A percentile compares a stretch with the other conserved stretches of the same genome.
phyloP scores from a whole-genome alignment of 2,797 vertebrate genomes.

The Coregonus ussuriensis region DNA sequence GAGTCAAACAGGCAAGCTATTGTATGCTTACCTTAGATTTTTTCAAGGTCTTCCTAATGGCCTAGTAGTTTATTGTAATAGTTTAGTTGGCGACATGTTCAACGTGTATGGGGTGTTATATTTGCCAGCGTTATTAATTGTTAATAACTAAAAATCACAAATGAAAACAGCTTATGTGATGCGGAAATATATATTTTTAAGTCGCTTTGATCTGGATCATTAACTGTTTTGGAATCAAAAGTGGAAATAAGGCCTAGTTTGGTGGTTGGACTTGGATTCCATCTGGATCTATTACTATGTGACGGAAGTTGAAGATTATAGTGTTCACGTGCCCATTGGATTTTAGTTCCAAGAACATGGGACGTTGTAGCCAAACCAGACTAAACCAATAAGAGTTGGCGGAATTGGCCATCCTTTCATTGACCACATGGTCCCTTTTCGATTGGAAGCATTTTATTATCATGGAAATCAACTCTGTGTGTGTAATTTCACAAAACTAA shows the following conservation, averaged over 20 bases:
- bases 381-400: conserved; percentile 84
- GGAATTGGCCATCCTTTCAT: conserved; percentile 87
- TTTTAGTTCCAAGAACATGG: conserved; percentile 86
- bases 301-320: conserved; percentile 83
- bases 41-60: conserved; percentile 29
- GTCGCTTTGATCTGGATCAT: conserved; percentile 78
- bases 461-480: conserved; percentile 84
- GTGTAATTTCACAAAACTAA: conserved; percentile 65
- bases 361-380: conserved; percentile 85
- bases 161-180: conserved; percentile 15
- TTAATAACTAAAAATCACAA: no score
- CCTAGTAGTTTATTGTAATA: neutral
- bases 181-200: conserved; percentile 68
- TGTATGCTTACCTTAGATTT: conserved; percentile 27
- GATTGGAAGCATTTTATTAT: conserved; percentile 85
- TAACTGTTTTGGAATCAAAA: conserved; percentile 75
- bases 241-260: conserved; percentile 75
- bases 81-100: neutral
- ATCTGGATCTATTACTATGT: conserved; percentile 77
- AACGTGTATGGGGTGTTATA: no score
- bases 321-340: conserved; percentile 84
- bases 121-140: no score
- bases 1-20: conserved; percentile 28
- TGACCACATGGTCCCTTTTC: conserved; percentile 85
- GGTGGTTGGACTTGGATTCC: conserved; percentile 66